phyloP scores from a whole-genome alignment of 2,888 invertebrate genomes.

The Myopa tessellatipennis region DNA sequence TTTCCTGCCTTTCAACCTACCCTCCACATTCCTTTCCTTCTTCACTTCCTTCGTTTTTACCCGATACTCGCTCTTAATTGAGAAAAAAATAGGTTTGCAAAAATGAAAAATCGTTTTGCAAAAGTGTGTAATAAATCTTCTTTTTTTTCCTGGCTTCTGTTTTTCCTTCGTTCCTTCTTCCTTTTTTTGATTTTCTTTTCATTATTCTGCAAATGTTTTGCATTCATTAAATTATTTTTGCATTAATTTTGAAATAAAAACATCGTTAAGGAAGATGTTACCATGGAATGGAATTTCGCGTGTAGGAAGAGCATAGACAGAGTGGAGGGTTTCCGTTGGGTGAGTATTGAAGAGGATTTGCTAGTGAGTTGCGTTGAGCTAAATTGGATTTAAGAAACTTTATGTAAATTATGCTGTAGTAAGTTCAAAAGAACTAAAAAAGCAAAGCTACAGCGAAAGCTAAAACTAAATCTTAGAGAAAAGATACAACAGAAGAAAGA shows the following conservation, averaged over 20 bases:
- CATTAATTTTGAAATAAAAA: background rate
- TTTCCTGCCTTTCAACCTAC: no score
- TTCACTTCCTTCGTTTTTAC: background rate
- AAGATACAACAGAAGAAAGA: no score
- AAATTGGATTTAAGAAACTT: no score
- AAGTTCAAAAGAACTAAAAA: background rate
- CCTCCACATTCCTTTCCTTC: background rate
- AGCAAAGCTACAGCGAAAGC: background rate
- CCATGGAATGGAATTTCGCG: background rate
- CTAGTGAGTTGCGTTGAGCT: no score
- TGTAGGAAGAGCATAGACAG: no score
- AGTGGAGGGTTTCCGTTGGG: no score
- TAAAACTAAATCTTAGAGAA: no score
- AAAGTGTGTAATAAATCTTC: constrained; percentile 3
- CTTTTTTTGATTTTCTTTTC: constrained; percentile 13
- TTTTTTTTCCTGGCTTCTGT: background rate
- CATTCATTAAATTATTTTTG: constrained; percentile 27
- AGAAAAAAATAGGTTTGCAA: background rate
- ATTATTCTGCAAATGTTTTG: constrained; percentile 27
- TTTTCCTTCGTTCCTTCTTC: background rate
- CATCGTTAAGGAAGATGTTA: constrained; percentile 3
- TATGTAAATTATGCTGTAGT: background rate
- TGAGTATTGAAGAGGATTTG: no score
- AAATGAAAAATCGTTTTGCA: constrained; percentile 37
- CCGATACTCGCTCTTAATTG: constrained; percentile 16